Percentiles rank a stretch among this genome's conserved stretches.
Conservation (phyloP, 2,797 vertebrate genomes). For the Lacerta agilis region DNA sequence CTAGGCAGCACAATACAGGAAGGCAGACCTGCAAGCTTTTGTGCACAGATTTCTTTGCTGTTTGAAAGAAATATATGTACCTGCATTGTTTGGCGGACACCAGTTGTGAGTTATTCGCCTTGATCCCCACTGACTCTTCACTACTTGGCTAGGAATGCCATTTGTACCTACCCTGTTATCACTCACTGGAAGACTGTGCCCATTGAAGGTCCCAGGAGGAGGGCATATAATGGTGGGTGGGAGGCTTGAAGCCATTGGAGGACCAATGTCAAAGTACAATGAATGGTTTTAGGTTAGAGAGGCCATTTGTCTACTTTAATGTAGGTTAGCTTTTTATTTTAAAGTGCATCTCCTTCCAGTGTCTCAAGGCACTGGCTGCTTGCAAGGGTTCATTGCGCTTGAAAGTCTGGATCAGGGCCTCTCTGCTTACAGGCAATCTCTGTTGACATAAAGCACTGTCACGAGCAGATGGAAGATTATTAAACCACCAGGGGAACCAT, state of each 20-base stretch:
- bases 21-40: neutral
- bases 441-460: conserved; percentile 45
- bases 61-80: neutral
- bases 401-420: neutral
- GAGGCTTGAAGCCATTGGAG: neutral
- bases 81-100: neutral
- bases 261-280: neutral
- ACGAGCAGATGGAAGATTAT: conserved; percentile 31
- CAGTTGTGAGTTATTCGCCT: neutral
- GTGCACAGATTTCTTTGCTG: neutral
- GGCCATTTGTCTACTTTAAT: neutral
- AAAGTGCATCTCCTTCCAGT: neutral
- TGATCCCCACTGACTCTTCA: neutral
- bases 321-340: neutral
- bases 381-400: neutral
- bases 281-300: neutral
- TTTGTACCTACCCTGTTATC: neutral
- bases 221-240: neutral
- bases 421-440: conserved; percentile 1
- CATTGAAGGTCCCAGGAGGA: neutral
- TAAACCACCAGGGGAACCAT: conserved; percentile 26
- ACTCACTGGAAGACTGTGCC: neutral
- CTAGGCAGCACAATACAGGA: too few species aligned
- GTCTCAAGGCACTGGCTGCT: neutral
- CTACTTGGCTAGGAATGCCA: neutral